Evolutionary conservation across 2,113 vertebrate species (phyloP), one percentile per base, ranked within the genome.

Genomic region (Eclectus roratus): DNA sequence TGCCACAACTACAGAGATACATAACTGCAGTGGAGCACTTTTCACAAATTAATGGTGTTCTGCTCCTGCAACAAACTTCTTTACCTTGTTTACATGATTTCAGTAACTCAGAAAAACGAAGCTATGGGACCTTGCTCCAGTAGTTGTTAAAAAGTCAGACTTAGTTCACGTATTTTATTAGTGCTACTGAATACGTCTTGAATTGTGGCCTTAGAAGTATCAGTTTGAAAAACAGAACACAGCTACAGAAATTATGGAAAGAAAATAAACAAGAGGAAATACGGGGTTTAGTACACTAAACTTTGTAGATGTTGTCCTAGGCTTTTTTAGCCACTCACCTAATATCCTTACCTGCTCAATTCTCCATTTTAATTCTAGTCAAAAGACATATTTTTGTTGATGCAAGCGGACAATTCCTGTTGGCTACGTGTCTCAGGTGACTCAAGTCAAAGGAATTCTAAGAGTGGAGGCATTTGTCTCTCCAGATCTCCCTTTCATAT

Each of bases 381-480:
- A 24, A 72, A 81, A 92, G 61, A 25, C 11, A 11, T 10, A 35
- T 31, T 92, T 3, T 0, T 37, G 35, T 86, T 50, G 82, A 43
- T 91, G 60, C 83, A 60, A 91, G 78, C 18, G 0, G 58, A 28
- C 89, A 77, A 41, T 95, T 96, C 78, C 88, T 93, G 76, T 96
- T 94, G 85, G 91, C 77, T 93, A 1, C 73, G 25, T 4, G 27
- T 93, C 73, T 91, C 80, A 86, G 92, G 93, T 97, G 96, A 95
- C 77, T 95, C 94, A 95, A 66, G 80, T 60, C 53, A 91, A 85
- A 93, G 70, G 91, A 93, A 92, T 96, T 93, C 56, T 43, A 21
- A 85, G 80, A 95, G 88, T 76, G 88, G 83, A 93, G 88, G 73
- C 80, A 94, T 96, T 91, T 94, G 92, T 95, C 69, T 95, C 65